Percentiles rank a stretch among this genome's conserved stretches.
phyloP scores from a whole-genome alignment of 2,888 invertebrate genomes.

The Ypsolopha sequella region DNA sequence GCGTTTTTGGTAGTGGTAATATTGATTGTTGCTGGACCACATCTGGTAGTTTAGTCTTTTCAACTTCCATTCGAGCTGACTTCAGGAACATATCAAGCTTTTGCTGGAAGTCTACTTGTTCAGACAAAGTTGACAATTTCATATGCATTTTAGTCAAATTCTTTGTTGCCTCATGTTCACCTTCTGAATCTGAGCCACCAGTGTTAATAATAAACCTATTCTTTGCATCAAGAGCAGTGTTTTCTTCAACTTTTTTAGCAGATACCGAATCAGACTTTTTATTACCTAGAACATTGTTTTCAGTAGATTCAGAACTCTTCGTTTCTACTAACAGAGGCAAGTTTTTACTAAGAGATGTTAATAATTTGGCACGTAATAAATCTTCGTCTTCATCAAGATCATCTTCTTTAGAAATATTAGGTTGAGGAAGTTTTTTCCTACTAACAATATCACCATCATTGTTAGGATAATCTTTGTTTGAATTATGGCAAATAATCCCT shows the following conservation, averaged over 20 bases:
- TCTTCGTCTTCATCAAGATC: slow-evolving; percentile 73
- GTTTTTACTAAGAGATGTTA: slow-evolving; percentile 72
- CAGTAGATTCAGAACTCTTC: slow-evolving; percentile 14
- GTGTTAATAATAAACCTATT: slow-evolving; percentile 57
- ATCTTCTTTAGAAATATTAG: slow-evolving; percentile 24
- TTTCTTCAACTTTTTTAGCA: slow-evolving; percentile 8
- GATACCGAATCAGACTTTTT: slow-evolving; percentile 4
- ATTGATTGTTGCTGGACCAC: slow-evolving; percentile 27
- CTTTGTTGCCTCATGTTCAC: slow-evolving; percentile 61
- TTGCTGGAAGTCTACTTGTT: slow-evolving; percentile 54
- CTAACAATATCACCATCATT: slow-evolving; percentile 10
- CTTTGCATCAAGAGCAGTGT: slow-evolving; percentile 26
- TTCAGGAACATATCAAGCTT: slow-evolving; percentile 57
- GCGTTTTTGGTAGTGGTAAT: slow-evolving; percentile 22
- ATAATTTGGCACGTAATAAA: slow-evolving; percentile 67
- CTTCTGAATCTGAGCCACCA: slow-evolving; percentile 60
- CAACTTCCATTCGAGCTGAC: slow-evolving; percentile 51
- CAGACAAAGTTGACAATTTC: slow-evolving; percentile 47
- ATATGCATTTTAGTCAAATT: slow-evolving; percentile 65
- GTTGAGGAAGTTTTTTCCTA: slow-evolving; percentile 8
- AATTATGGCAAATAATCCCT: slow-evolving; percentile 7
- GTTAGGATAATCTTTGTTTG: slow-evolving; percentile 3
- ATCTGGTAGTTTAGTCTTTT: slow-evolving; percentile 39
- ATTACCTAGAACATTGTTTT: slow-evolving; percentile 12
- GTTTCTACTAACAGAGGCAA: slow-evolving; percentile 44